A percentile compares a stretch with the other conserved stretches of the same genome.
These are phyloP conservation scores for Caiman crocodilus DNA, from an alignment of 2,797 vertebrate species.

Conservation along the genomic window DNA sequence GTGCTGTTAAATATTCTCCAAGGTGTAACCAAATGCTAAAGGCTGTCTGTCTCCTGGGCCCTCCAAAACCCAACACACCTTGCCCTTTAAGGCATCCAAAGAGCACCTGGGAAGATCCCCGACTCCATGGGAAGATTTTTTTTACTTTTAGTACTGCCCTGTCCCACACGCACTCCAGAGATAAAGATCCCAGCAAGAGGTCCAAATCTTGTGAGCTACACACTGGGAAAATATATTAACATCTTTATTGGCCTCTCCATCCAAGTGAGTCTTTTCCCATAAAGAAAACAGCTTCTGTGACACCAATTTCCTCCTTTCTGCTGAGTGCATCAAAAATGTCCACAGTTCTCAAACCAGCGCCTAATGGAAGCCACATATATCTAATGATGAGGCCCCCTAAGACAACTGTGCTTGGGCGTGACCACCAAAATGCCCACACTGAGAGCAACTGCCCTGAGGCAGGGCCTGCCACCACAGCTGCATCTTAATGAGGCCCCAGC, in stretches of 20 bases:
- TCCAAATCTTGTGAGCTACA: conserved; percentile 41
- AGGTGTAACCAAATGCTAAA: background rate
- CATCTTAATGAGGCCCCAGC: conserved; percentile 67
- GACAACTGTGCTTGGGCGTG: conserved; percentile 33
- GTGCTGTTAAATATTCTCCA: background rate
- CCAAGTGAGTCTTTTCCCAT: conserved; percentile 66
- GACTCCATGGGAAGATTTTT: background rate
- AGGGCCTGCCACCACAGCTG: conserved; percentile 39
- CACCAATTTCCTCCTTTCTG: conserved; percentile 72
- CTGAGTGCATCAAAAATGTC: conserved; percentile 64
- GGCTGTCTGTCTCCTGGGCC: background rate
- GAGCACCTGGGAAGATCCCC: conserved; percentile 13
- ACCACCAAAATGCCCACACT: conserved; percentile 54
- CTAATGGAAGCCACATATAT: conserved; percentile 63
- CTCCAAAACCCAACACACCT: conserved; percentile 3
- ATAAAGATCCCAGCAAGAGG: conserved; percentile 44
- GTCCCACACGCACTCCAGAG: conserved; percentile 3
- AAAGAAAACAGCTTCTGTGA: conserved; percentile 74
- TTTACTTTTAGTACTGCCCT: conserved; percentile 3
- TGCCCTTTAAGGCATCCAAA: background rate
- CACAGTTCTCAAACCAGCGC: conserved; percentile 64
- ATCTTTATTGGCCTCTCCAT: conserved; percentile 69
- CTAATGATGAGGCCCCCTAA: conserved; percentile 52
- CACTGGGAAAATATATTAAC: conserved; percentile 69
- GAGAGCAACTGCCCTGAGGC: conserved; percentile 47